Evolutionary conservation across 2,113 vertebrate species (phyloP).

Genomic region (Meleagris gallopavo): DNA sequence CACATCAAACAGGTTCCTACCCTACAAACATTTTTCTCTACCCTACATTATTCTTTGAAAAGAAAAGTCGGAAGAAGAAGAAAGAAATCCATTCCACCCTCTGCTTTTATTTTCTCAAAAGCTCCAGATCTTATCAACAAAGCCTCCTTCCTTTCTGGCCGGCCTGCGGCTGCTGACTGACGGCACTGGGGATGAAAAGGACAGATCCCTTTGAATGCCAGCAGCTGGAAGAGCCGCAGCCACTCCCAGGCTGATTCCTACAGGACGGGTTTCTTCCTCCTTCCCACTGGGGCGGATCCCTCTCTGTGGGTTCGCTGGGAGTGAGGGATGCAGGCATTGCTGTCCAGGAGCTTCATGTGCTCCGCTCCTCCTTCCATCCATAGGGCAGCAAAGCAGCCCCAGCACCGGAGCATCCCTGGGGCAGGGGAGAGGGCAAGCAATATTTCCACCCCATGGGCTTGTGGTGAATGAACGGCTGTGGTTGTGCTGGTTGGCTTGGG

Average conservation of each 20-base stretch:
- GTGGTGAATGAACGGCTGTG: neutral
- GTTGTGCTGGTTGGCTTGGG: neutral
- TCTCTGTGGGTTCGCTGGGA: neutral
- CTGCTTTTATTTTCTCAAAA: neutral
- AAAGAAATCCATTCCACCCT: neutral
- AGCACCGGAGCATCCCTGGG: rapidly evolving
- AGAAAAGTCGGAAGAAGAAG: neutral
- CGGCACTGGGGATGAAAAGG: neutral
- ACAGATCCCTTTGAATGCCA: neutral
- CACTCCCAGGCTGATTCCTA: neutral
- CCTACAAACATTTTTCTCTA: neutral
- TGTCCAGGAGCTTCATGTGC: neutral
- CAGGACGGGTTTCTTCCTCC: neutral
- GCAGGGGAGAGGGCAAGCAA: neutral
- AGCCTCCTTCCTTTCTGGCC: neutral
- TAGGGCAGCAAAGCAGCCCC: neutral
- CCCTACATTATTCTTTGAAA: neutral
- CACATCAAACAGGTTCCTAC: neutral
- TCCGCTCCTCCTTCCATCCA: neutral
- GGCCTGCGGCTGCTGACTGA: neutral
- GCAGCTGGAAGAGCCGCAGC: neutral
- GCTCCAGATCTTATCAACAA: neutral
- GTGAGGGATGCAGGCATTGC: neutral
- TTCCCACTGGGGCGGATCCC: neutral
- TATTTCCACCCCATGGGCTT: neutral